A percentile compares a stretch with the other conserved stretches of the same genome.
Conservation (phyloP, 1,140 invertebrate species). For the Bombus pyrosoma region DNA sequence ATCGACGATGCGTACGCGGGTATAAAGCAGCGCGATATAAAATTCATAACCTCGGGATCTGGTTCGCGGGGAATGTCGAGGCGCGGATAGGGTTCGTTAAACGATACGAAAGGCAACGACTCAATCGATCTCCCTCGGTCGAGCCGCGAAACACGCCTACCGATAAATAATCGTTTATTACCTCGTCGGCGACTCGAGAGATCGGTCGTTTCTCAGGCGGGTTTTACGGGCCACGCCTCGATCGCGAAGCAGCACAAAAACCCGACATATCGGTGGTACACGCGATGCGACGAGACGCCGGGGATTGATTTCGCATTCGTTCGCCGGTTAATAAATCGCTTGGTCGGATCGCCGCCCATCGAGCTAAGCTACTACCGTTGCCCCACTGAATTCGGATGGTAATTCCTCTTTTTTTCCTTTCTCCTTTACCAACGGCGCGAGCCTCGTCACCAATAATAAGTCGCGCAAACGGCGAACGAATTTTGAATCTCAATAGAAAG, state of each 20-base stretch:
- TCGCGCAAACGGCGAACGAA: slow-evolving; percentile 12
- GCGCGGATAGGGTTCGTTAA: slow-evolving; percentile 13
- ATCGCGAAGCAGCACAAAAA: slow-evolving; percentile 2
- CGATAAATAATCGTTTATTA: slow-evolving; percentile 55
- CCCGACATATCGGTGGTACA: neutral
- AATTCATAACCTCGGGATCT: slow-evolving; percentile 44
- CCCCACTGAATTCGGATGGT: slow-evolving; percentile 28
- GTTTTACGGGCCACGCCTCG: slow-evolving; percentile 38
- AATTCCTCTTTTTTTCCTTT: slow-evolving; percentile 11
- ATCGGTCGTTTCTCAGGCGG: neutral
- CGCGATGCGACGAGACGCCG: neutral
- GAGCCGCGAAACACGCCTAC: slow-evolving; percentile 44
- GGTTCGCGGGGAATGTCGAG: slow-evolving; percentile 5
- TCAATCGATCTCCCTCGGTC: slow-evolving; percentile 41
- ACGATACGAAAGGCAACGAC: slow-evolving; percentile 20
- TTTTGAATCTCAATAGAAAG: slow-evolving; percentile 49
- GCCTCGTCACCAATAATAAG: slow-evolving; percentile 2
- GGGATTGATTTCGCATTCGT: slow-evolving; percentile 39
- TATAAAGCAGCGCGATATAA: slow-evolving; percentile 11
- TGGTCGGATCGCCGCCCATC: slow-evolving; percentile 38
- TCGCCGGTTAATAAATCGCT: slow-evolving; percentile 30
- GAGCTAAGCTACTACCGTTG: neutral
- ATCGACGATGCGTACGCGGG: neutral
- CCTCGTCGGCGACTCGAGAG: slow-evolving; percentile 19
- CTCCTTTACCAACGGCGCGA: neutral